Percentiles rank a stretch among this genome's conserved stretches.
Evolutionary conservation across 2,113 vertebrate genomes (phyloP).

Genomic region (Siniperca chuatsi): DNA sequence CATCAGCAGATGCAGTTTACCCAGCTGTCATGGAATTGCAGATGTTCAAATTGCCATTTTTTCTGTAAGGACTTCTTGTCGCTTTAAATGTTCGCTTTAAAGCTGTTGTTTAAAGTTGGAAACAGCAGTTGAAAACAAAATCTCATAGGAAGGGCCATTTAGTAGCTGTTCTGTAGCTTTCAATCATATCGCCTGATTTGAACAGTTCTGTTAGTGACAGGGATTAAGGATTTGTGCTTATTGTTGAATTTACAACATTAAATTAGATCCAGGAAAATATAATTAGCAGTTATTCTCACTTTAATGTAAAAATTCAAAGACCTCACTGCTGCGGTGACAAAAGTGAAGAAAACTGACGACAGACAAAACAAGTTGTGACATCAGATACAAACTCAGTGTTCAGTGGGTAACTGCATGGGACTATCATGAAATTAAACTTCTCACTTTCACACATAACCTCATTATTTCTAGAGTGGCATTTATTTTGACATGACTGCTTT

Average conservation of each 20-base stretch:
- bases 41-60: no score
- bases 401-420: neutral
- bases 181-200: neutral
- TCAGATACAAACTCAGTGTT: neutral
- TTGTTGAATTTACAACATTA: neutral
- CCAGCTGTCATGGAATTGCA: no score
- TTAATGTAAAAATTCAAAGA: neutral
- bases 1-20: neutral
- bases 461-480: slow-evolving; percentile 41
- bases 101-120: no score
- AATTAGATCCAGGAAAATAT: neutral
- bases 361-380: neutral
- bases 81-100: no score
- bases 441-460: neutral
- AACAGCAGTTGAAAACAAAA: neutral
- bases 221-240: neutral
- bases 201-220: neutral
- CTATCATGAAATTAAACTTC: neutral
- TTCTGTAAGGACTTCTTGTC: no score
- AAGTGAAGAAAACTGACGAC: neutral
- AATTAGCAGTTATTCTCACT: neutral
- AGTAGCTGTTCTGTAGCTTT: neutral
- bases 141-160: neutral
- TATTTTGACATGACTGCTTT: slow-evolving; percentile 60
- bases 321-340: neutral